Evolutionary conservation across 2,113 vertebrate species (phyloP), one percentile per base, ranked within the genome.

Genomic region (Passer domesticus): DNA sequence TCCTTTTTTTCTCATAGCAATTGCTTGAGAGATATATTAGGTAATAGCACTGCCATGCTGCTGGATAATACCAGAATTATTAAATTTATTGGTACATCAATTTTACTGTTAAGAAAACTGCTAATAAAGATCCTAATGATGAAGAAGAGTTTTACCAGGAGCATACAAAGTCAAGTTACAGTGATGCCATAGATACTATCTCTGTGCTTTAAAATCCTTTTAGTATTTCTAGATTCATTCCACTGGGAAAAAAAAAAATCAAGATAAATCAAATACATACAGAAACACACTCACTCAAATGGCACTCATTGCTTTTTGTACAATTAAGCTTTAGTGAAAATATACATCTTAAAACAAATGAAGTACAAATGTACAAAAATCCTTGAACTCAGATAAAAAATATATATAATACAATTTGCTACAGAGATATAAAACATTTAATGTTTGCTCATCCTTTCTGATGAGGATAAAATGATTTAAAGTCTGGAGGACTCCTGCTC

Each of bases 331-430:
- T 98, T 98, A 98, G 98, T 98, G 98, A 98, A 99, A 98, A 98
- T 98, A 99, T 99, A 99, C 98, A 99, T 99, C 98, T 99, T 98
- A 98, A 99, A 98, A 98, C 97, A 98, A 98, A 97, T 98, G 98
- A 98, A 98, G 98, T 98, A 98, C 97, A 98, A 98, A 98, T 98
- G 98, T 98, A 98, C 98, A 99, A 97, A 97, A 97, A 98, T 98
- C 97, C 97, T 98, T 98, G 98, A 98, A 98, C 98, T 98, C 98
- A 98, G 97, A 98, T 97, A 98, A 95, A 95, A 98, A 97, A 96
- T 98, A 98, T 98, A 93, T 98, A 98, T 98, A 98, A 98, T 98
- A 98, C 98, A 98, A 95, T 98, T 98, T 99, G 98, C 98, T 99
- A 98, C 97, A 98, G 95, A 97, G 98, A 98, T 97, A 98, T 96